A percentile compares a stretch with the other conserved stretches of the same genome.
These are phyloP conservation scores for Allygus modestus DNA, from an alignment of 2,888 invertebrate species.

Conservation along the genomic window DNA sequence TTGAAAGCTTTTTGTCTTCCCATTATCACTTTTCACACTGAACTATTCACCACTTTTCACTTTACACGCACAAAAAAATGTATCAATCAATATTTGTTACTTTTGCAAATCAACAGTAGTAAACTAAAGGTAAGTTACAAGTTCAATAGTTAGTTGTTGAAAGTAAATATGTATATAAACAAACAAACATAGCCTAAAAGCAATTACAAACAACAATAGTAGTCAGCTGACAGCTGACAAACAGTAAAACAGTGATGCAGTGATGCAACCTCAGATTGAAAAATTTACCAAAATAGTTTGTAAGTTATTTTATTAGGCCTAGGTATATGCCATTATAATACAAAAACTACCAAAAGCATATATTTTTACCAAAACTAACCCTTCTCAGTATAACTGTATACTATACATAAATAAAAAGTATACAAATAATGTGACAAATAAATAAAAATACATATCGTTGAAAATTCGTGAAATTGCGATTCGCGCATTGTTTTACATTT, in stretches of 20 bases:
- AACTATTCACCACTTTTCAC: conserved; percentile 18
- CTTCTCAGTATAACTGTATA: conserved; percentile 6
- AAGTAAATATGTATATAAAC: conserved; percentile 16
- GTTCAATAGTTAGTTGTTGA: conserved; percentile 26
- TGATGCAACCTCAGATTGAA: conserved; percentile 8
- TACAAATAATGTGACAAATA: neutral
- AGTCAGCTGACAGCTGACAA: conserved; percentile 2
- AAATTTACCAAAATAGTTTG: conserved; percentile 2
- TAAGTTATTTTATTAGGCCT: conserved; percentile 14
- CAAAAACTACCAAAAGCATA: conserved; percentile 15
- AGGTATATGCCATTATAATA: conserved; percentile 7
- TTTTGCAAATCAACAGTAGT: conserved; percentile 4
- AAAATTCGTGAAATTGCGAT: conserved; percentile 13
- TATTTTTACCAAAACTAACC: conserved; percentile 5
- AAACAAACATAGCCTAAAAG: conserved; percentile 29
- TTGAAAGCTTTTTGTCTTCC: conserved; percentile 26
- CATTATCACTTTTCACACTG: conserved; percentile 8
- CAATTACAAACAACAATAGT: conserved; percentile 7
- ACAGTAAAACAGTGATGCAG: conserved; percentile 8
- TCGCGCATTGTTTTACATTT: neutral
- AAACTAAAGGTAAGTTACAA: conserved; percentile 9
- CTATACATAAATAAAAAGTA: neutral
- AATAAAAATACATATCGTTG: neutral
- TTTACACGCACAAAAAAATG: conserved; percentile 1
- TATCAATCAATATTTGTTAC: conserved; percentile 30